These are phyloP conservation scores for Cirrhinus molitorella DNA, from an alignment of 2,797 vertebrate genomes.

Conservation along the genomic window DNA sequence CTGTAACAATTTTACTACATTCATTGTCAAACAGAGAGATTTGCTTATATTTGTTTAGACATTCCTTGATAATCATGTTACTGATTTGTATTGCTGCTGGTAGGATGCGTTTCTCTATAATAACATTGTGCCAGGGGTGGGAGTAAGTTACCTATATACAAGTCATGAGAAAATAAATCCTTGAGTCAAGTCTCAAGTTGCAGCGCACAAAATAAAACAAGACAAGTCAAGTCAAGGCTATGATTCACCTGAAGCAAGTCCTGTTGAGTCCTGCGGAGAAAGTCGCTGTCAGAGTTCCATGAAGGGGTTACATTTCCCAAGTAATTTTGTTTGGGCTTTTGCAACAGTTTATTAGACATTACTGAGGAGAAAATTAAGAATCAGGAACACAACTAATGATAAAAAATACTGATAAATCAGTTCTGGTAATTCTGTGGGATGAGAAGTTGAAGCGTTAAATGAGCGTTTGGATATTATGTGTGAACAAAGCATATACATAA, in stretches of 20 bases:
- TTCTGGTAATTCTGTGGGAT: not conserved
- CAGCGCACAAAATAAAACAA: conserved; percentile 21
- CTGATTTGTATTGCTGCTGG: not conserved
- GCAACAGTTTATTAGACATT: not conserved
- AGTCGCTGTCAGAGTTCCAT: not conserved
- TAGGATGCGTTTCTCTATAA: not conserved
- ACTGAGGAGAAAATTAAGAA: not conserved
- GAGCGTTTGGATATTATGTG: no score
- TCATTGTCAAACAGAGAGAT: not conserved
- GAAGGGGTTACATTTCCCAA: not conserved
- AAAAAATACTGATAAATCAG: not conserved
- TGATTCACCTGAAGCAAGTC: conserved; percentile 21
- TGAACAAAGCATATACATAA: no score
- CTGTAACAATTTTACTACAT: not conserved
- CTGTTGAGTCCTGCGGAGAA: conserved; percentile 22
- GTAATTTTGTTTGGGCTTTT: not conserved
- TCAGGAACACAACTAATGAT: not conserved
- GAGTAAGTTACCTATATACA: not conserved
- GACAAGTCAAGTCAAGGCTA: conserved; percentile 17
- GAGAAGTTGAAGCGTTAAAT: not conserved
- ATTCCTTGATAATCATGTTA: not conserved
- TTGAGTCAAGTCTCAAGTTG: not conserved
- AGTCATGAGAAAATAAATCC: not conserved
- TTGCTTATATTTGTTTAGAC: not conserved
- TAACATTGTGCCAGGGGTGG: not conserved